Evolutionary conservation across 2,888 invertebrate genomes (phyloP).

Genomic region (Leptopterna dolabrata): DNA sequence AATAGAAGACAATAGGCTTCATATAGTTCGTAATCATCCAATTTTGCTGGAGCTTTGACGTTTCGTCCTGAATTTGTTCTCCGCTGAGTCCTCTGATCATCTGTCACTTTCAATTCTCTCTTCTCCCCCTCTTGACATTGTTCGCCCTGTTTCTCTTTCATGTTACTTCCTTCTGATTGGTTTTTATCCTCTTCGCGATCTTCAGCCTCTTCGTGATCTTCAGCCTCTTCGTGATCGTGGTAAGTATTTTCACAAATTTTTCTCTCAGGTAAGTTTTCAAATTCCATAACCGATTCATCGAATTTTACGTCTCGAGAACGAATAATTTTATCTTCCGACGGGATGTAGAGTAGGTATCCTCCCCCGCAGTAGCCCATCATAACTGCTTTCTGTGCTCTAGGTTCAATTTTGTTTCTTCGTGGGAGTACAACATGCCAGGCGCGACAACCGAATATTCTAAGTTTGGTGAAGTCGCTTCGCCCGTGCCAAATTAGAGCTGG

Average conservation of each 20-base stretch:
- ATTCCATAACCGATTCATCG: constrained; percentile 8
- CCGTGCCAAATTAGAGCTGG: constrained; percentile 55
- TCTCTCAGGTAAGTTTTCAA: neutral
- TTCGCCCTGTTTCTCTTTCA: neutral
- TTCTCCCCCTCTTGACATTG: neutral
- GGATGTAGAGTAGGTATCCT: constrained; percentile 44
- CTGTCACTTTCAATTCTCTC: neutral
- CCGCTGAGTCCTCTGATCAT: neutral
- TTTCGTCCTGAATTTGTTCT: neutral
- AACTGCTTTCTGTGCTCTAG: constrained; percentile 40
- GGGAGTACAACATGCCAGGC: constrained; percentile 50
- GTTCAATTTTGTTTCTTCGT: constrained; percentile 44
- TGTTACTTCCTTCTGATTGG: neutral
- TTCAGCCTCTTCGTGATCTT: neutral
- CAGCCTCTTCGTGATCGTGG: neutral
- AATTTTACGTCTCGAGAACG: constrained; percentile 48
- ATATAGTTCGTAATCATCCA: constrained; percentile 56
- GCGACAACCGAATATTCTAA: constrained; percentile 59
- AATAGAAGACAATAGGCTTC: constrained; percentile 55
- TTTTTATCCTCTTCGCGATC: no score
- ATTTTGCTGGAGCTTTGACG: neutral
- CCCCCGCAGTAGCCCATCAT: constrained; percentile 57
- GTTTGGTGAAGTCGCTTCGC: constrained; percentile 54
- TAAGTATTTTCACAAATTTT: neutral
- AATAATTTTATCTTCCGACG: constrained; percentile 41